phyloP scores from a whole-genome alignment of 2,113 vertebrate species.

The Grammomys dolichurus region DNA sequence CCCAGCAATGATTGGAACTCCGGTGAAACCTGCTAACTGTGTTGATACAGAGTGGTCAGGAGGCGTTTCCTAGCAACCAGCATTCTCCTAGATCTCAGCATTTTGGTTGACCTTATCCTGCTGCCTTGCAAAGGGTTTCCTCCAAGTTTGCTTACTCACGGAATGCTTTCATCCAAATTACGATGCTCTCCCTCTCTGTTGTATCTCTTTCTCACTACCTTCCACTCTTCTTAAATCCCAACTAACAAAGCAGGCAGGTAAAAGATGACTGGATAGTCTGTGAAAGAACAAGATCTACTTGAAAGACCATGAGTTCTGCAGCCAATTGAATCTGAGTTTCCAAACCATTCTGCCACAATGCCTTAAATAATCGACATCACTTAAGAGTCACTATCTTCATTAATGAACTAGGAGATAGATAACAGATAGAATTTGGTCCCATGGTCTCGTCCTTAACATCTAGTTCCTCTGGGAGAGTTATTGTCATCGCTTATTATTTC shows the following conservation, averaged over 20 bases:
- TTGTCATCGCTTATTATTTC: neutral
- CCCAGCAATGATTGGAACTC: conserved; percentile 76
- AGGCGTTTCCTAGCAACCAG: conserved; percentile 67
- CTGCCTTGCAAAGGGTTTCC: neutral
- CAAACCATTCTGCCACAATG: neutral
- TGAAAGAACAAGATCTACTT: neutral
- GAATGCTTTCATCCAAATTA: conserved; percentile 25
- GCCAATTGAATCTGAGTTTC: conserved; percentile 5
- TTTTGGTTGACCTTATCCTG: conserved; percentile 35
- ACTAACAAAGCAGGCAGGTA: neutral
- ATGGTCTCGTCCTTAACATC: neutral
- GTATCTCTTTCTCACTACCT: neutral
- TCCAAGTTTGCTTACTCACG: conserved; percentile 36
- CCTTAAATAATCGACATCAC: neutral
- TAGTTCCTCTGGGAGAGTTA: neutral
- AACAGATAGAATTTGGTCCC: neutral
- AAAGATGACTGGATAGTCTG: conserved; percentile 38
- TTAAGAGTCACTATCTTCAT: conserved; percentile 39
- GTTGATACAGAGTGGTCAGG: conserved; percentile 52
- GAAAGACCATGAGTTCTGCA: conserved; percentile 5
- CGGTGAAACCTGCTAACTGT: conserved; percentile 77
- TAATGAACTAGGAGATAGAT: neutral
- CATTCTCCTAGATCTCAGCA: conserved; percentile 24
- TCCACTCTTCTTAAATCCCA: neutral
- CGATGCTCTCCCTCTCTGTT: neutral